Conservation (phyloP, 2,797 vertebrate species). For the Arnoldichthys spilopterus region DNA sequence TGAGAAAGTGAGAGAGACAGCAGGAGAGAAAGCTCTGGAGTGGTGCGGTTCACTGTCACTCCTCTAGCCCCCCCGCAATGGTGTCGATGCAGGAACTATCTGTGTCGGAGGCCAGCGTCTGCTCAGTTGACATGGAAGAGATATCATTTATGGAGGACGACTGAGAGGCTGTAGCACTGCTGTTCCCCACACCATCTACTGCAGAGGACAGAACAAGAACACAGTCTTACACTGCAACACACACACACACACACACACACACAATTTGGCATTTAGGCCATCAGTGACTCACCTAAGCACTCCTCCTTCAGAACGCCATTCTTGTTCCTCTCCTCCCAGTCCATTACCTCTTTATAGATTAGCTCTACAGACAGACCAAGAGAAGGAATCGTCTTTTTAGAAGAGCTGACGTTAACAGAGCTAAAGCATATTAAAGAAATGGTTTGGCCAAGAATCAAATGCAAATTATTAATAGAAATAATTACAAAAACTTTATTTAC, state of each 20-base stretch:
- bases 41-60: conserved; percentile 83
- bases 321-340: conserved; percentile 98
- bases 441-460: not conserved
- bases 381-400: not conserved
- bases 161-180: conserved; percentile 90
- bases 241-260: not conserved
- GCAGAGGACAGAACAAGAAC: conserved; percentile 67
- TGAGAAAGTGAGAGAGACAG: conserved; percentile 12
- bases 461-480: not conserved
- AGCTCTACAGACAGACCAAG: conserved; percentile 78
- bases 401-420: not conserved
- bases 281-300: conserved; percentile 81
- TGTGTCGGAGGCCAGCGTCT: conserved; percentile 96
- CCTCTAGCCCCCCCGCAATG: conserved; percentile 89
- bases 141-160: conserved; percentile 98
- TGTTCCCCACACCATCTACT: conserved; percentile 88
- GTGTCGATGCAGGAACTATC: conserved; percentile 98
- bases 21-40: conserved; percentile 12
- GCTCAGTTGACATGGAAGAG: conserved; percentile 98
- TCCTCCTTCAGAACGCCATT: conserved; percentile 95
- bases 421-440: not conserved
- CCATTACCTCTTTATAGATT: conserved; percentile 97
- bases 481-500: too few relatives aligned
- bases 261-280: not conserved
- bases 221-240: conserved; percentile 23